phyloP scores from a whole-genome alignment of 2,888 invertebrate species.

The Adineta ricciae region DNA sequence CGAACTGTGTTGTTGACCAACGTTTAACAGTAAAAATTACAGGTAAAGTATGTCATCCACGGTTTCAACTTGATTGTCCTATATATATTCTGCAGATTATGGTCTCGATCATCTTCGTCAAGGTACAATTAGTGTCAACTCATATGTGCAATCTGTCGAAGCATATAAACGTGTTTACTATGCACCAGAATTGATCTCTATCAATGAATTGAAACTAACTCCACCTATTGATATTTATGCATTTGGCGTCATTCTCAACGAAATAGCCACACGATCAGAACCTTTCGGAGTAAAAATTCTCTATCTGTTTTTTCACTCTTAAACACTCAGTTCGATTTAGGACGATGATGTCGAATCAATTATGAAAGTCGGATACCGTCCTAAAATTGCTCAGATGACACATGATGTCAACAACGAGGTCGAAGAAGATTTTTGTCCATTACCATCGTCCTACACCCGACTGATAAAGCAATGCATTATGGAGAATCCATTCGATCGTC shows the following conservation, averaged over 20 bases:
- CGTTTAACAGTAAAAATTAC: conserved; percentile 44
- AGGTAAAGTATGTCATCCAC: conserved; percentile 36
- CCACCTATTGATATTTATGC: conserved; percentile 40
- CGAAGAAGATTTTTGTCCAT: conserved; percentile 39
- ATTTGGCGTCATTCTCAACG: conserved; percentile 42
- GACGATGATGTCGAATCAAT: conserved; percentile 38
- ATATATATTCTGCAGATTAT: conserved; percentile 36
- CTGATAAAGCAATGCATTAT: conserved; percentile 39
- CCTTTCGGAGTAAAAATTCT: conserved; percentile 39
- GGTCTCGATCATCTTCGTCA: conserved; percentile 37
- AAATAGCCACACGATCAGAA: conserved; percentile 41
- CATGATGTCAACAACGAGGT: conserved; percentile 35
- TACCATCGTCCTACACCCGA: conserved; percentile 38
- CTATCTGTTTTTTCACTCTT: background rate
- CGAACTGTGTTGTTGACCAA: conserved; percentile 44
- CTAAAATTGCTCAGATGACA: conserved; percentile 37
- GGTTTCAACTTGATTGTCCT: background rate
- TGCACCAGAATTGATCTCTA: conserved; percentile 39
- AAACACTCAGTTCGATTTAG: conserved; percentile 34
- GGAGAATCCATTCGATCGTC: conserved; percentile 36
- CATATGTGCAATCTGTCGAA: conserved; percentile 34
- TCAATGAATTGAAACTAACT: conserved; percentile 31
- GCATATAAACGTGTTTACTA: conserved; percentile 38
- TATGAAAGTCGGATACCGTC: conserved; percentile 38
- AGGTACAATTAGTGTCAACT: background rate